Conservation (phyloP, 35 echinoderm and acorn worm species). For the Acanthaster planci region DNA sequence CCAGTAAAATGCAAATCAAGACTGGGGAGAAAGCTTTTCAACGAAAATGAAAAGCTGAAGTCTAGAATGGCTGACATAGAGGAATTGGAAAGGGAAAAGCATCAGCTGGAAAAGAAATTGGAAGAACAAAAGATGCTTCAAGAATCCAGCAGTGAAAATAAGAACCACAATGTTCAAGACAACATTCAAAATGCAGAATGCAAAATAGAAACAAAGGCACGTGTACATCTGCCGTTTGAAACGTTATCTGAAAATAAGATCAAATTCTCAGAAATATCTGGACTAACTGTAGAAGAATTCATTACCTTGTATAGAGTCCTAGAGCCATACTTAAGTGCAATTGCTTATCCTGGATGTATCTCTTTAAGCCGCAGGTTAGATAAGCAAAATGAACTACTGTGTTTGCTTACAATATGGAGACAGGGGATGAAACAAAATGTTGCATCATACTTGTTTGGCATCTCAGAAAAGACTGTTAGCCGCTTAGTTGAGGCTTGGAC, state of each 20-base stretch:
- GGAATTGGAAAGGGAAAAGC: not conserved
- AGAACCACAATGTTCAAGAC: not conserved
- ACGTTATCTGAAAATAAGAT: not conserved
- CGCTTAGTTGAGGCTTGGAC: too few relatives aligned
- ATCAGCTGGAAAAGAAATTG: constrained; percentile 3
- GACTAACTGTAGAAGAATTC: not conserved
- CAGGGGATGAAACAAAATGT: not conserved
- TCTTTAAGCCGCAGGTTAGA: not conserved
- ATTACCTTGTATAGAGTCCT: not conserved
- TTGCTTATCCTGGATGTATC: not conserved
- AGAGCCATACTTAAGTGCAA: not conserved
- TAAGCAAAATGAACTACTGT: constrained; percentile 15
- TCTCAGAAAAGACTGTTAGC: too few relatives aligned
- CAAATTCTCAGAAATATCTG: not conserved
- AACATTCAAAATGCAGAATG: not conserved
- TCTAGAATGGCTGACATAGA: not conserved
- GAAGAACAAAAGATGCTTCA: not conserved
- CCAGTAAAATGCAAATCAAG: constrained; percentile 19
- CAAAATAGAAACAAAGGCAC: not conserved
- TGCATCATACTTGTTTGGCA: not conserved
- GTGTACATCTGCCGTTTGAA: not conserved
- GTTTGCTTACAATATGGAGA: not conserved
- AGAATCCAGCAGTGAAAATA: not conserved
- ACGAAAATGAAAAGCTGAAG: not conserved
- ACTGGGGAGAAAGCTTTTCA: not conserved